Evolutionary conservation across 1,140 invertebrate species (phyloP).

Genomic region (Bombus confusus): DNA sequence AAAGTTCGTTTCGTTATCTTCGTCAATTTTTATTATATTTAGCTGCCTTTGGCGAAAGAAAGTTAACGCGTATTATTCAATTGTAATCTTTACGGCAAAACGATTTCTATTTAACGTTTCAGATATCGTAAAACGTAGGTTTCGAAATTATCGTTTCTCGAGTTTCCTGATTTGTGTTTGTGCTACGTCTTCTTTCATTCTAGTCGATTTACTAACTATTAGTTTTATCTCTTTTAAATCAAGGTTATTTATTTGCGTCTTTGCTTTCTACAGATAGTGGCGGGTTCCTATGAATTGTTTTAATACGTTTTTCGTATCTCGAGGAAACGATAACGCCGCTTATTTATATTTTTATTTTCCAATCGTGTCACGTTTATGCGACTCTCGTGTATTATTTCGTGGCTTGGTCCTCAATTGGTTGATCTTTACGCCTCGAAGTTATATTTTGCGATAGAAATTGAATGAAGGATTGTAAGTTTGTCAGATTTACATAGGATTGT

Average conservation of each 20-base stretch:
- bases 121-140: background rate
- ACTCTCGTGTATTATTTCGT: no score
- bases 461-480: no score
- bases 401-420: accelerated
- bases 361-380: background rate
- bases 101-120: background rate
- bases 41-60: background rate
- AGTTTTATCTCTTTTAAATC: no score
- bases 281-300: no score
- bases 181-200: no score
- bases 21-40: background rate
- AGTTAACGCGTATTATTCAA: background rate
- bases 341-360: background rate
- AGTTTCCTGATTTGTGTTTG: no score
- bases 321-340: background rate
- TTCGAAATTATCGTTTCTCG: background rate
- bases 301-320: background rate
- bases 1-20: no score
- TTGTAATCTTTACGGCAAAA: background rate
- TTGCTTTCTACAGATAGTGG: no score
- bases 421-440: no score
- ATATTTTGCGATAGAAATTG: no score
- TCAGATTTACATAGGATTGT: background rate
- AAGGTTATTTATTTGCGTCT: no score
- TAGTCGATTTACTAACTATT: no score